These are phyloP conservation scores for Lynx canadensis DNA, from an alignment of 2,113 vertebrate species.

Conservation along the genomic window DNA sequence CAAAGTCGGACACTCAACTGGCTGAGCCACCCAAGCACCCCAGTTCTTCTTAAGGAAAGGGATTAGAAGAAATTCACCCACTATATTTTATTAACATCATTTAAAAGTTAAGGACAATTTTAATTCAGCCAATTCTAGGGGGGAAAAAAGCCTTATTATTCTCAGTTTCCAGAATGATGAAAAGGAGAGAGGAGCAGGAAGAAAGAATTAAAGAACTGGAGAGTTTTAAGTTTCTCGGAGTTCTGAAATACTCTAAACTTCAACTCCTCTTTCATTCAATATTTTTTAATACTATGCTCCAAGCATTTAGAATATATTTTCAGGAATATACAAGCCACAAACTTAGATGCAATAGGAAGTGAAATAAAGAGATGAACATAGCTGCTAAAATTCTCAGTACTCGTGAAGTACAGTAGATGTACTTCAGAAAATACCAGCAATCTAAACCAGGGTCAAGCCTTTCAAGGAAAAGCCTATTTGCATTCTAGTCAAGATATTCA, in stretches of 20 bases:
- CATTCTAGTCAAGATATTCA: constrained; percentile 30
- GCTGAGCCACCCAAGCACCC: too few species aligned
- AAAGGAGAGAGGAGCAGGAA: neutral
- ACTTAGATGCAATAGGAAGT: constrained; percentile 7
- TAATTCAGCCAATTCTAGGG: constrained; percentile 33
- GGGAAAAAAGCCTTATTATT: neutral
- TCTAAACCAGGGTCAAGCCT: constrained; percentile 45
- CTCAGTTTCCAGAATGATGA: constrained; percentile 45
- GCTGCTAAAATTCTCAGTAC: constrained; percentile 42
- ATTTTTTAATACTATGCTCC: constrained; percentile 29
- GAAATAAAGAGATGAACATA: constrained; percentile 22
- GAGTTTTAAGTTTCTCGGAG: constrained; percentile 46
- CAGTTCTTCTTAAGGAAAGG: constrained; percentile 30
- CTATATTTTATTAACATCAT: constrained; percentile 29
- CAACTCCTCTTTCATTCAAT: constrained; percentile 32
- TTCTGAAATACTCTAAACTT: constrained; percentile 51
- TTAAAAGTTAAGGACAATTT: constrained; percentile 59
- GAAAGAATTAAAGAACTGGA: neutral
- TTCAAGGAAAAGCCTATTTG: neutral
- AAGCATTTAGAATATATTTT: constrained; percentile 57
- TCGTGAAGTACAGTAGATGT: neutral
- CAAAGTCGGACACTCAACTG: too few species aligned
- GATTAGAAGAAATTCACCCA: constrained; percentile 30
- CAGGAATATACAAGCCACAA: constrained; percentile 34
- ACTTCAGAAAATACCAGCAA: constrained; percentile 43